Evolutionary conservation across 2,797 vertebrate genomes (phyloP), one percentile per base, ranked within the genome.

Genomic region (Falco concolor): DNA sequence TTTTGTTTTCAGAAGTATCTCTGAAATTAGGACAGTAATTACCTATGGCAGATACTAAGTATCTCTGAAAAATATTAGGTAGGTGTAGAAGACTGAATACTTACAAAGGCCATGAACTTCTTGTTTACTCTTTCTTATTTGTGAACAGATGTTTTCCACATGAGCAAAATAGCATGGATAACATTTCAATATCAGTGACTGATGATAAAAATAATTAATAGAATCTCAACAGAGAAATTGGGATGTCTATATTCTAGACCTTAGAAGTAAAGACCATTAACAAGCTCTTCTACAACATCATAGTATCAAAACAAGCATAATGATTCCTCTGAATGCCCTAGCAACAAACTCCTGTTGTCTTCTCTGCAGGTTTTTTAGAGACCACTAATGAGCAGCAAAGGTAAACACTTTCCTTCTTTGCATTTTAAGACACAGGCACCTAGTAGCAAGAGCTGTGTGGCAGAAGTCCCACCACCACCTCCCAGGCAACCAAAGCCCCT

Each of bases 401-500:
- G 5, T 44, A 36, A 73, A 16, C 25, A 5, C 9, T 42, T 52
- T 30, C 11, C 16, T 73, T 50, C 22, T 70, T 32, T 47, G 81
- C 13, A 4, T 6, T 3, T 9, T 38, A 74, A 23, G 32, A 38
- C 44, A 11, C 15, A 42, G 36, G 20, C 44, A 67, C 7, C 6
- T 60, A 30, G 32, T 28, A 32, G 25, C 12, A 34, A 36, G 57
- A 72, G 57, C 75, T 68, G 36, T 34, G 16, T 60, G 49, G 6
- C 44, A 75, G 54, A 36, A 52, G 9, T 45, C 18, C 44, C 44
- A 52, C 21, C 32, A 22, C 23, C 19, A 54, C 4, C 13, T 5
- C 18, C 25, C 5, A 18, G 17, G 18, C 8, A 8, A 28, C 72
- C 2, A 0, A 47, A 13, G 6, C 16, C 20, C 2, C 32, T 50